Percentiles rank a stretch among this genome's conserved stretches.
Evolutionary conservation across 2,888 invertebrate species (phyloP).

Genomic region (Cataglyphis altisquamis): DNA sequence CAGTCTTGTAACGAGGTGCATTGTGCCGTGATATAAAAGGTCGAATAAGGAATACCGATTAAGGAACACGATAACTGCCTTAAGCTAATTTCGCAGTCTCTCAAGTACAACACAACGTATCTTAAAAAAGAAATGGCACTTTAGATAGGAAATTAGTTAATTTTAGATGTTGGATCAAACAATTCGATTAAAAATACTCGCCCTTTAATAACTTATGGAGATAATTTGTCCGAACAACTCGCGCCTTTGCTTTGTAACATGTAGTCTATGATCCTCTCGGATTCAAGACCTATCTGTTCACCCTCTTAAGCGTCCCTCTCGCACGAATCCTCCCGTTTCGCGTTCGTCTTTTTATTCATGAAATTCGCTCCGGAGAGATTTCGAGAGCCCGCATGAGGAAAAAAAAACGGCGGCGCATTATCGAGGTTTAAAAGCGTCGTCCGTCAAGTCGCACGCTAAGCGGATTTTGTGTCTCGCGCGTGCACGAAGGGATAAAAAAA

Average conservation of each 20-base stretch:
- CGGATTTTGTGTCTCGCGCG: conserved; percentile 63
- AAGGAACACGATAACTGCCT: conserved; percentile 31
- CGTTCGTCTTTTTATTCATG: conserved; percentile 58
- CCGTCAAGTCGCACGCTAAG: conserved; percentile 64
- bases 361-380: conserved; percentile 59
- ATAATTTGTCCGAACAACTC: neutral
- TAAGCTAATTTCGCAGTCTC: neutral
- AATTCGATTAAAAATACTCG: conserved; percentile 9
- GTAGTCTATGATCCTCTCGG: neutral
- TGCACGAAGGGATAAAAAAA: neutral
- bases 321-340: conserved; percentile 6
- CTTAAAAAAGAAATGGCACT: neutral
- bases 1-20: conserved; percentile 36
- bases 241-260: neutral
- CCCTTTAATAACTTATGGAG: neutral
- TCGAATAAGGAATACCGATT: conserved; percentile 39
- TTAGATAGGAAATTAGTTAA: neutral
- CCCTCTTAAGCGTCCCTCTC: conserved; percentile 16
- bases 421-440: conserved; percentile 69
- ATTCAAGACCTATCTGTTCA: conserved; percentile 35
- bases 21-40: conserved; percentile 36
- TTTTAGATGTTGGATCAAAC: neutral
- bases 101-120: neutral
- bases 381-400: conserved; percentile 35
- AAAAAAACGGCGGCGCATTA: conserved; percentile 69